Conservation (phyloP, 2,113 vertebrate species). For the Haplotaxodon microlepis region DNA sequence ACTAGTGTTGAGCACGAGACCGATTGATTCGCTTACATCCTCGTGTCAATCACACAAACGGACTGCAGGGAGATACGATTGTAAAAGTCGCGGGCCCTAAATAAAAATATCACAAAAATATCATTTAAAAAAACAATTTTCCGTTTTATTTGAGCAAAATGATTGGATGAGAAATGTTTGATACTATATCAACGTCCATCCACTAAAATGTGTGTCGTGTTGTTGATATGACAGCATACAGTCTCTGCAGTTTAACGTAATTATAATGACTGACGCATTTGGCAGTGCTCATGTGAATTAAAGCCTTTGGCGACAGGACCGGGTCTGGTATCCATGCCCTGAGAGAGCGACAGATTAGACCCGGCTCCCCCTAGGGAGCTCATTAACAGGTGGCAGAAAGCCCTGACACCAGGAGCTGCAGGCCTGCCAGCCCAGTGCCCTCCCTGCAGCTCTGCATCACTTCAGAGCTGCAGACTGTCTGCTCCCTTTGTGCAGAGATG, state of each 20-base stretch:
- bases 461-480: neutral
- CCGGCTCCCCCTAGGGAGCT: constrained; percentile 69
- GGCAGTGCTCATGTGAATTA: constrained; percentile 16
- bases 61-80: neutral
- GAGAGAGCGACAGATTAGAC: constrained; percentile 42
- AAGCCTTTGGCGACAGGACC: constrained; percentile 43
- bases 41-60: constrained; percentile 19
- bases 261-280: neutral
- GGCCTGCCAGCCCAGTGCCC: constrained; percentile 68
- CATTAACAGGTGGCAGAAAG: constrained; percentile 91
- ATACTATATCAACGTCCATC: neutral
- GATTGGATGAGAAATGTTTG: neutral
- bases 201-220: neutral
- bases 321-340: constrained; percentile 31
- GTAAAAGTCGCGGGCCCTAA: neutral
- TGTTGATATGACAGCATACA: neutral
- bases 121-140: neutral
- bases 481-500: neutral
- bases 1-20: constrained; percentile 45
- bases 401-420: constrained; percentile 66
- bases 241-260: neutral
- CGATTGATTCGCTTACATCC: constrained; percentile 41
- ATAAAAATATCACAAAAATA: neutral
- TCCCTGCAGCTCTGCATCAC: neutral
- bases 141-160: neutral